Percentiles rank a stretch among this genome's conserved stretches.
Evolutionary conservation across 2,113 vertebrate species (phyloP).

Genomic region (Colaptes auratus): DNA sequence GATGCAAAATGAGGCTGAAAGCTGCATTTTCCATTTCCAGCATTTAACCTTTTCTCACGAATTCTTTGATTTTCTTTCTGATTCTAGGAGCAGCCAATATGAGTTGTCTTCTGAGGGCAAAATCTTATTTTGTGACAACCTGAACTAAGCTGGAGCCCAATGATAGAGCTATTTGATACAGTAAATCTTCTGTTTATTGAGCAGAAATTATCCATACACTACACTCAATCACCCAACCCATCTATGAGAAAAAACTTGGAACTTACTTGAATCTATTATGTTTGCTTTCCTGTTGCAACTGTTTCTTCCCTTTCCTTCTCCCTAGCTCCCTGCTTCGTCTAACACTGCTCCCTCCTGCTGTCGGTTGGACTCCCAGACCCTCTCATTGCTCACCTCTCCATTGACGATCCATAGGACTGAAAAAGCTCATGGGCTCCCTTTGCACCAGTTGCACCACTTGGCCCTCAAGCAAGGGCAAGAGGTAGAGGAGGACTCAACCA

Average conservation of each 20-base stretch:
- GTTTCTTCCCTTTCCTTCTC: background rate
- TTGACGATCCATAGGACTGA: background rate
- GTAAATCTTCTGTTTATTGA: background rate
- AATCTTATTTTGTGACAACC: background rate
- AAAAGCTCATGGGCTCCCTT: background rate
- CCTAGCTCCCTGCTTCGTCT: background rate
- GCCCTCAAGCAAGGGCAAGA: background rate
- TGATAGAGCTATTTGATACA: background rate
- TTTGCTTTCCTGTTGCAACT: background rate
- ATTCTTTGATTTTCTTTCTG: background rate
- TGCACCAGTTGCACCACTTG: background rate
- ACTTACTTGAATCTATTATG: background rate
- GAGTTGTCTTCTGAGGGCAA: background rate
- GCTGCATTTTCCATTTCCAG: background rate
- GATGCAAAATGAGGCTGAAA: background rate
- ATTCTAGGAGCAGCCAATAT: background rate
- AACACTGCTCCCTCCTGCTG: background rate
- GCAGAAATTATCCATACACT: background rate
- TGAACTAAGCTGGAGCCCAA: background rate
- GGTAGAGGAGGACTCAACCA: background rate
- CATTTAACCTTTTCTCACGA: background rate
- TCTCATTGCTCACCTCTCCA: background rate
- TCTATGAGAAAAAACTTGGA: background rate
- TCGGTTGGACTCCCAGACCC: accelerated
- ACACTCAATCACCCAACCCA: background rate